Evolutionary conservation across 1,140 invertebrate genomes (phyloP).

Genomic region (Sycobia sp.): DNA sequence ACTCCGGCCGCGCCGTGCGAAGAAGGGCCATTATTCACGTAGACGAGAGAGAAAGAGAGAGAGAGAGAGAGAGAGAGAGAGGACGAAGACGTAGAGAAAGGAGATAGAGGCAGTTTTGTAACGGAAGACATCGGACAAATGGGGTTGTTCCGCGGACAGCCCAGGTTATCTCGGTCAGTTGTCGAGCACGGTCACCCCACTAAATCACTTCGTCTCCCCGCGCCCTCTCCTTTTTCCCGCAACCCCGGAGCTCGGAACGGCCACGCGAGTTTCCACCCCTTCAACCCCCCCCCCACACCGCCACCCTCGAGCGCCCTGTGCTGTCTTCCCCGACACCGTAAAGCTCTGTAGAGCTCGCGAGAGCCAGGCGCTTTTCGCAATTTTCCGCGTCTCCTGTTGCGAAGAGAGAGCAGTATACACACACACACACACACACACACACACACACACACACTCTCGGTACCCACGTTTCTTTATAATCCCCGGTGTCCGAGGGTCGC

Average conservation of each 20-base stretch:
- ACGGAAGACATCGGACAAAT: conserved; percentile 58
- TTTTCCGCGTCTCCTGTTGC: conserved; percentile 17
- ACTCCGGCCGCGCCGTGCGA: conserved; percentile 4
- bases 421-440: too few relatives aligned
- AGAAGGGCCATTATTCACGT: conserved; percentile 21
- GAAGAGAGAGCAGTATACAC: too few relatives aligned
- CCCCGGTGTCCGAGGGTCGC: too few relatives aligned
- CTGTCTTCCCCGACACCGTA: too few relatives aligned
- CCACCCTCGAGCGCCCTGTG: background rate
- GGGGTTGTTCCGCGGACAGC: conserved; percentile 57
- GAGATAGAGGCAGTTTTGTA: conserved; percentile 50
- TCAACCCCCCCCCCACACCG: background rate
- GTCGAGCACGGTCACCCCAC: conserved; percentile 53
- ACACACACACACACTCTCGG: too few relatives aligned
- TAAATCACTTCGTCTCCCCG: conserved; percentile 58
- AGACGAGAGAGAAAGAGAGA: background rate
- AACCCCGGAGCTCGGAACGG: conserved; percentile 23
- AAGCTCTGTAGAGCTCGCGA: background rate
- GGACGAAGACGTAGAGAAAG: background rate
- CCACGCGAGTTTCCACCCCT: background rate
- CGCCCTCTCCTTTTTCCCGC: too few relatives aligned
- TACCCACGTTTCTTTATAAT: too few relatives aligned
- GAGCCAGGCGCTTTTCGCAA: conserved; percentile 20
- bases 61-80: conserved; percentile 14
- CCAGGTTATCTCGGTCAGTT: conserved; percentile 56